Conservation (phyloP, 2,888 invertebrate species). For the Ryuthela nishihirai region DNA sequence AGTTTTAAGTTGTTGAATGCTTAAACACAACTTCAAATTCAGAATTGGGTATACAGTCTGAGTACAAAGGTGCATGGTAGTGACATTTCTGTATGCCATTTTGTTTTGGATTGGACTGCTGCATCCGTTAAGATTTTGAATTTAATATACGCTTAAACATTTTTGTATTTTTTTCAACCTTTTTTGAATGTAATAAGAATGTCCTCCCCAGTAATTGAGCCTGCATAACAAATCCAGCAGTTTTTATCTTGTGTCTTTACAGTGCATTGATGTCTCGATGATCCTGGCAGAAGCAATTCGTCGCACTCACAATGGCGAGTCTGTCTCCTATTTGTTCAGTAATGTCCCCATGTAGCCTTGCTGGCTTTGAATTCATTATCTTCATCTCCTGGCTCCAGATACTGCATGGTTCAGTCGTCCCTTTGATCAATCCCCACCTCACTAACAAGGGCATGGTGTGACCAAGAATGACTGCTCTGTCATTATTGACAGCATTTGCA, state of each 20-base stretch:
- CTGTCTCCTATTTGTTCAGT: constrained; percentile 96
- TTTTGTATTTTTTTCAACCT: too few species aligned
- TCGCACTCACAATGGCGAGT: constrained; percentile 98
- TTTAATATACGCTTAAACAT: too few species aligned
- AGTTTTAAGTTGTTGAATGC: too few species aligned
- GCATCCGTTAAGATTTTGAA: too few species aligned
- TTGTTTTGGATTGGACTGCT: too few species aligned
- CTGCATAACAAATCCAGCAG: background rate
- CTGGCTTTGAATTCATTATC: background rate
- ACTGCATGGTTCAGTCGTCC: background rate
- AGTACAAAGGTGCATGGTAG: too few species aligned
- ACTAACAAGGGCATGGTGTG: constrained; percentile 29
- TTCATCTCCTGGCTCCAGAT: background rate
- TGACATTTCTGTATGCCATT: too few species aligned
- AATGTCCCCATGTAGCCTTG: constrained; percentile 72
- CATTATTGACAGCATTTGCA: background rate
- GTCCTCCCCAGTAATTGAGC: background rate
- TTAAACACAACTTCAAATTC: too few species aligned
- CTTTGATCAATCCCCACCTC: constrained; percentile 5
- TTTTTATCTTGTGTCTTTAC: constrained; percentile 44
- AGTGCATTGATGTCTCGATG: constrained; percentile 99
- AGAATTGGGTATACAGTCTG: too few species aligned
- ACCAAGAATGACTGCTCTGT: too few species aligned
- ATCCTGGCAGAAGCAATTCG: constrained; percentile 99
- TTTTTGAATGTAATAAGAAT: too few species aligned